A percentile compares a stretch with the other conserved stretches of the same genome.
These are phyloP conservation scores for Kryptolebias marmoratus DNA, from an alignment of 2,113 vertebrate genomes.

Conservation along the genomic window DNA sequence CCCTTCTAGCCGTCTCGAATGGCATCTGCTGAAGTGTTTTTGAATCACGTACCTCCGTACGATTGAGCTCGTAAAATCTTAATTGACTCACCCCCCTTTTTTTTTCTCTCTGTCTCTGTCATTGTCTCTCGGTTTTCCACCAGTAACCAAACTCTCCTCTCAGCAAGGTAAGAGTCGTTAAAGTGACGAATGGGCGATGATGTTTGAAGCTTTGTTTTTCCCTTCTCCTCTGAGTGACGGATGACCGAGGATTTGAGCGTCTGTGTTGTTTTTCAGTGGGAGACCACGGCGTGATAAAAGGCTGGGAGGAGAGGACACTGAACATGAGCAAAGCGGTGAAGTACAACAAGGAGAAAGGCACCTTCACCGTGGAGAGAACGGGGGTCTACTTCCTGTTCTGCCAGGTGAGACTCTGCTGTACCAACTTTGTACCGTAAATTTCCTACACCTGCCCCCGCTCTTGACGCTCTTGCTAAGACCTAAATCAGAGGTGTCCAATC, in stretches of 20 bases:
- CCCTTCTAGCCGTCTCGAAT: conserved; percentile 54
- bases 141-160: conserved; percentile 80
- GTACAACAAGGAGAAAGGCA: conserved; percentile 83
- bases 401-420: conserved; percentile 81
- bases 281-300: conserved; percentile 85
- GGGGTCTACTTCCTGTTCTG: conserved; percentile 92
- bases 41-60: conserved; percentile 63
- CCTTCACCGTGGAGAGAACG: conserved; percentile 83
- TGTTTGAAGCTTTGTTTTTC: not conserved
- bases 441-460: no score
- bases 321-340: conserved; percentile 87
- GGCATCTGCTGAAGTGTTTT: conserved; percentile 77
- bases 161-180: conserved; percentile 78
- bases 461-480: no score
- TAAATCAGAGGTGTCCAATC: no score
- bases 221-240: not conserved
- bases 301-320: conserved; percentile 86
- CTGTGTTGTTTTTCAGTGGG: conserved; percentile 72
- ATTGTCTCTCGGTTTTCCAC: conserved; percentile 45
- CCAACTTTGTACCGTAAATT: not conserved
- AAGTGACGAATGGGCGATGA: conserved; percentile 28
- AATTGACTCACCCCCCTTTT: conserved; percentile 66
- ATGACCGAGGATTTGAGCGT: conserved; percentile 30
- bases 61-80: conserved; percentile 69
- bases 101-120: conserved; percentile 46